Evolutionary conservation across 2,113 vertebrate species (phyloP), one percentile per base, ranked within the genome.

Genomic region (Nestor notabilis): DNA sequence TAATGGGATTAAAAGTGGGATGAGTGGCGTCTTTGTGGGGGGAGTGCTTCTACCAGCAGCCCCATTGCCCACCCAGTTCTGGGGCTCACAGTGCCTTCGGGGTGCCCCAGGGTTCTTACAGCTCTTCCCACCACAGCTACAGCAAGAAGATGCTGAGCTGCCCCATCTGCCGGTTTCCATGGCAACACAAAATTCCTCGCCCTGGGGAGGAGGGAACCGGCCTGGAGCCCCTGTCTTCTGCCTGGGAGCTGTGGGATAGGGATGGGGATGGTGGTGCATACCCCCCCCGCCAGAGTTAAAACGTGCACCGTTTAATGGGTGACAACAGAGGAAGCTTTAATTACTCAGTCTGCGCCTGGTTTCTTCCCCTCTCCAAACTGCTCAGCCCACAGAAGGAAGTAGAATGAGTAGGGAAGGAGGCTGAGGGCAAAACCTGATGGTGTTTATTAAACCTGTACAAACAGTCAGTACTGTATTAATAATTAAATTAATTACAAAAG

Each of bases 401-500:
- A 50, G 31, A 33, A 33, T 60, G 84, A 76, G 58, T 10, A 25
- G 60, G 77, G 90, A 78, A 84, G 64, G 69, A 93, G 80, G 12
- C 85, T 20, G 91, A 95, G 95, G 94, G 96, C 92, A 74, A 94
- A 97, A 69, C 93, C 92, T 90, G 98, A 96, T 97, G 92, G 58
- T 5, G 13, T 97, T 98, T 97, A 98, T 97, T 97, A 98, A 96
- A 50, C 79, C 80, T 65, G 93, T 64, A 97, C 96, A 98, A 96
- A 98, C 97, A 25, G 90, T 83, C 29, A 23, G 86, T 72, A 18
- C 78, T 66, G 87, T 93, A 97, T 97, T 93, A 97, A 97, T 95
- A 97, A 98, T 97, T 97, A 97, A 96, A 98, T 98, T 94, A 98
- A 98, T 98, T 98, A 97, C 55, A 93, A 97, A 98, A 97, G 97